These are phyloP conservation scores for Buphagus erythrorhynchus DNA, from an alignment of 2,797 vertebrate species.

Conservation along the genomic window DNA sequence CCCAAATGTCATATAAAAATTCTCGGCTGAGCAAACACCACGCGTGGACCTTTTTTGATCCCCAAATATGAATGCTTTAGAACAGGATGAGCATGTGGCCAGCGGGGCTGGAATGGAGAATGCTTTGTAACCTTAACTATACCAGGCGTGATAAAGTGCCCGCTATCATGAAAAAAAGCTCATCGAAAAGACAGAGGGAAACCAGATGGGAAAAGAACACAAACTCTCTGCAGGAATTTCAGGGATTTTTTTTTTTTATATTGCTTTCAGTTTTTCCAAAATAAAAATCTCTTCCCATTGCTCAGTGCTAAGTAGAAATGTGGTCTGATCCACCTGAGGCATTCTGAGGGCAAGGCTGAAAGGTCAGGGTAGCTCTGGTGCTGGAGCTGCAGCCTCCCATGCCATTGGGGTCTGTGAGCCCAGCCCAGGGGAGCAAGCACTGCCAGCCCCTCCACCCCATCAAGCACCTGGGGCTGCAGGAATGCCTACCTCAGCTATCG, in stretches of 20 bases:
- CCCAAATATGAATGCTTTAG: constrained; percentile 47
- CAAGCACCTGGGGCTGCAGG: neutral
- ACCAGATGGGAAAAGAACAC: constrained; percentile 50
- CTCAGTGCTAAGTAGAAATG: neutral
- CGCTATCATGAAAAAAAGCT: neutral
- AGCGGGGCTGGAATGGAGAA: neutral
- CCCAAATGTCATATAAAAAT: constrained; percentile 62
- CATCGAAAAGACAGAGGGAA: constrained; percentile 56
- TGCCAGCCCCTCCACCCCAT: neutral
- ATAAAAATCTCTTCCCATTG: neutral
- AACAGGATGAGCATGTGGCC: constrained; percentile 56
- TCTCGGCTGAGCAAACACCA: constrained; percentile 41
- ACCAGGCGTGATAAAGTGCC: constrained; percentile 50
- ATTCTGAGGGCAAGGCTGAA: neutral
- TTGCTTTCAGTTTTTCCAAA: neutral
- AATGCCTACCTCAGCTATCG: constrained; percentile 45
- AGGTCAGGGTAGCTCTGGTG: neutral
- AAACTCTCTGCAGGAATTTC: neutral
- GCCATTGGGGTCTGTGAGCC: rapidly evolving
- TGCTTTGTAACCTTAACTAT: constrained; percentile 24
- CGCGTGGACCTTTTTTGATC: constrained; percentile 25
- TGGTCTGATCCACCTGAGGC: neutral
- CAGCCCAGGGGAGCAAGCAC: neutral
- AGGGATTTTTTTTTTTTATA: neutral
- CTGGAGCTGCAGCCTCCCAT: neutral